phyloP scores from a whole-genome alignment of 1,140 invertebrate species.

The Trichomalopsis sarcophagae region DNA sequence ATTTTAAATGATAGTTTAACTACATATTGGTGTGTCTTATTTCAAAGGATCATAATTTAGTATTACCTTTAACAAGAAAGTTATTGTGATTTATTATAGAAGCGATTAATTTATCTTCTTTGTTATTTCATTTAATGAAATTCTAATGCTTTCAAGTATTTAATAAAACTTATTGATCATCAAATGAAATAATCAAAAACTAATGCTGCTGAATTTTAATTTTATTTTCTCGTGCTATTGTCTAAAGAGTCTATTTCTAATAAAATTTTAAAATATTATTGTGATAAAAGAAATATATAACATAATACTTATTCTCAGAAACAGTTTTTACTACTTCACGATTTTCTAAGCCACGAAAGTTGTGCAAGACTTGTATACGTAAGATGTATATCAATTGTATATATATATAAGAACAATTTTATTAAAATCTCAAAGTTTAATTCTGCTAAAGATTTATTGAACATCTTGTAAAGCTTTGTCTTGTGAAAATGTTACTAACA shows the following conservation, averaged over 20 bases:
- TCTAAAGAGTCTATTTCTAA: neutral
- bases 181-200: neutral
- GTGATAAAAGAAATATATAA: conserved; percentile 36
- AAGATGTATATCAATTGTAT: conserved; percentile 18
- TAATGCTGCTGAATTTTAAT: neutral
- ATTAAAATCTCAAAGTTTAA: conserved; percentile 13
- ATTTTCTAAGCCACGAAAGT: conserved; percentile 35
- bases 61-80: neutral
- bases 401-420: neutral
- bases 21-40: conserved; percentile 6
- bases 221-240: neutral
- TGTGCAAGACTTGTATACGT: conserved; percentile 22
- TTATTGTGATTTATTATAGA: conserved; percentile 4
- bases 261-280: conserved; percentile 12
- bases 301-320: conserved; percentile 38
- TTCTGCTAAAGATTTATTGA: conserved; percentile 10
- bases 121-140: neutral
- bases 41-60: conserved; percentile 5
- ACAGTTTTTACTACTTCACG: conserved; percentile 15
- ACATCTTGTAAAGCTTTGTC: conserved; percentile 25
- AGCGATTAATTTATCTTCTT: neutral
- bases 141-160: neutral
- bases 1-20: neutral
- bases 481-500: neutral
- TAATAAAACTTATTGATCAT: neutral